A percentile compares a stretch with the other conserved stretches of the same genome.
These are phyloP conservation scores for Pogonomyrmex californicus DNA, from an alignment of 1,140 invertebrate genomes.

Conservation along the genomic window DNA sequence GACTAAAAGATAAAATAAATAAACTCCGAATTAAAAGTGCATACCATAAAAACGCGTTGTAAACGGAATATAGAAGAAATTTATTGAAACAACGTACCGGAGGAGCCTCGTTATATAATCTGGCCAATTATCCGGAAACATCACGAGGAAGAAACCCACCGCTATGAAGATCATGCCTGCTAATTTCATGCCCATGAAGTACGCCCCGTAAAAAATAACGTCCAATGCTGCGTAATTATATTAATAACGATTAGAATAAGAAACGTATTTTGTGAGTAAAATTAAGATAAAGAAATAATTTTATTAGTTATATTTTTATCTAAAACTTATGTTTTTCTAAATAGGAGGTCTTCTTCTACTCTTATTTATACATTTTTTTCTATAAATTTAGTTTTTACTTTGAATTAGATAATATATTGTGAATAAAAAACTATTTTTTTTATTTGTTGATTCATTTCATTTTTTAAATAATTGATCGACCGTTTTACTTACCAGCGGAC, in stretches of 20 bases:
- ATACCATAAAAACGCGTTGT: constrained; percentile 77
- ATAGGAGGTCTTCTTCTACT: neutral
- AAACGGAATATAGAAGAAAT: constrained; percentile 33
- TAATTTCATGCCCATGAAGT: constrained; percentile 97
- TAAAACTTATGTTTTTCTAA: neutral
- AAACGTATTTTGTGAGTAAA: neutral
- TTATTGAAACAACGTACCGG: constrained; percentile 89
- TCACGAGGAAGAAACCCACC: constrained; percentile 96
- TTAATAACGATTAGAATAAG: neutral
- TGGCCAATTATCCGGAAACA: constrained; percentile 98
- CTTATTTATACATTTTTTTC: neutral
- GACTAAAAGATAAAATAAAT: constrained; percentile 76
- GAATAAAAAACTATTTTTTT: neutral
- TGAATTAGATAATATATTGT: neutral
- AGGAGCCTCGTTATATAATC: constrained; percentile 96
- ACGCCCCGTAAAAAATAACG: constrained; percentile 93
- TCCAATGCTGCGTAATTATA: constrained; percentile 91
- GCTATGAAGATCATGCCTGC: constrained; percentile 96
- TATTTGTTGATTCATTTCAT: neutral
- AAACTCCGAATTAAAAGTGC: constrained; percentile 80
- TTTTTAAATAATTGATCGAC: neutral
- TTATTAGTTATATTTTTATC: neutral
- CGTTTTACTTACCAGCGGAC: constrained; percentile 91
- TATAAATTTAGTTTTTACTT: neutral
- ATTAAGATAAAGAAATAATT: neutral